Evolutionary conservation across 2,888 invertebrate genomes (phyloP).

Genomic region (Bursaphelenchus okinawaensis): DNA sequence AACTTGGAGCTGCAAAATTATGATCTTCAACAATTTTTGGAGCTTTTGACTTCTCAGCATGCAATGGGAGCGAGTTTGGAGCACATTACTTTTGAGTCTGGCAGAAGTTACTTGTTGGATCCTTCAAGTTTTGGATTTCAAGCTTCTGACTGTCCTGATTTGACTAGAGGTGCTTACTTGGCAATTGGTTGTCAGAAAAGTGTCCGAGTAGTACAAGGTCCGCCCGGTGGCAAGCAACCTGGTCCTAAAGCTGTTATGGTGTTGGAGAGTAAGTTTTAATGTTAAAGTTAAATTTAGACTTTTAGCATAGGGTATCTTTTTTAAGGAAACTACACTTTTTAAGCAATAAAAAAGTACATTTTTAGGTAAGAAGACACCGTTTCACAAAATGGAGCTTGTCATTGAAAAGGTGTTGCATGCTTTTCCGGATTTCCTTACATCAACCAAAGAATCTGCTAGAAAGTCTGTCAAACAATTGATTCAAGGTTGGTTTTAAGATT

Average conservation of each 20-base stretch:
- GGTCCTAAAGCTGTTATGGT: background rate
- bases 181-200: slow-evolving; percentile 15
- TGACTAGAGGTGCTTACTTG: slow-evolving; percentile 11
- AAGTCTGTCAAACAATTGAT: background rate
- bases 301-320: background rate
- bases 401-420: background rate
- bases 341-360: background rate
- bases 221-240: background rate
- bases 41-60: slow-evolving; percentile 5
- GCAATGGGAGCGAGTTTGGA: background rate
- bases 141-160: slow-evolving; percentile 8
- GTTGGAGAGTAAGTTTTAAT: background rate
- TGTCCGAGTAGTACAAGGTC: slow-evolving; percentile 1
- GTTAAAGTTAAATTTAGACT: background rate
- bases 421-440: background rate
- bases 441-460: background rate
- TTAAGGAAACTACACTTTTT: no score
- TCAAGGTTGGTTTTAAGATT: no score
- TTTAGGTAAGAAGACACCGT: slow-evolving; percentile 1
- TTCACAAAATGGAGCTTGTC: background rate
- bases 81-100: slow-evolving; percentile 1
- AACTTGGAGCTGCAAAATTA: slow-evolving; percentile 2
- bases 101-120: slow-evolving; percentile 7
- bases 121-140: slow-evolving; percentile 10
- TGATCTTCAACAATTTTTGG: slow-evolving; percentile 12